Evolutionary conservation across 2,797 vertebrate species (phyloP).

Genomic region (Cossypha caffra): DNA sequence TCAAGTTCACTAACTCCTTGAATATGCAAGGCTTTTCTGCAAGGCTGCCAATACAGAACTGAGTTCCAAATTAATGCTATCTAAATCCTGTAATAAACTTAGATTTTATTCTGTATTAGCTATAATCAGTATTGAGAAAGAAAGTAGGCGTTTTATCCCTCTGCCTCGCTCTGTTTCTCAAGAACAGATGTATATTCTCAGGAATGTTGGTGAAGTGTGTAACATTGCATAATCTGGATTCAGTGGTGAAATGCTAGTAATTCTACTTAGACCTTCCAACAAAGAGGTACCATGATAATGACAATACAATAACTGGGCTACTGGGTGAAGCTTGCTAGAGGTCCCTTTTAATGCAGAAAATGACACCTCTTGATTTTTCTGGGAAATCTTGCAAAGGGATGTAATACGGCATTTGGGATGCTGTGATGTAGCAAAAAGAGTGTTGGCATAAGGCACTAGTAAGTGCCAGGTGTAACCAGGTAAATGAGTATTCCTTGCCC

Average conservation of each 20-base stretch:
- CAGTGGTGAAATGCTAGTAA: neutral
- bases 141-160: neutral
- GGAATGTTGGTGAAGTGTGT: neutral
- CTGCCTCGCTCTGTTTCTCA: fast-evolving
- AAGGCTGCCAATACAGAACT: neutral
- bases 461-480: neutral
- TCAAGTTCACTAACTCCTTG: neutral
- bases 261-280: neutral
- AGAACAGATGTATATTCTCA: neutral
- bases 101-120: neutral
- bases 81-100: neutral
- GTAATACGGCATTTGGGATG: neutral
- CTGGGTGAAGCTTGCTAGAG: neutral
- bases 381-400: neutral
- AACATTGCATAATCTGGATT: neutral
- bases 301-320: neutral
- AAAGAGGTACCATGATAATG: neutral
- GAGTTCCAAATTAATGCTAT: neutral
- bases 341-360: neutral
- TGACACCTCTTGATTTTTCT: neutral
- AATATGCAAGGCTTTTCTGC: neutral
- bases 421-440: neutral
- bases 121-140: neutral
- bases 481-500: neutral
- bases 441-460: neutral